Percentiles rank a stretch among this genome's conserved stretches.
Conservation (phyloP, 2,888 invertebrate species). For the Drosophila sordidapex region DNA sequence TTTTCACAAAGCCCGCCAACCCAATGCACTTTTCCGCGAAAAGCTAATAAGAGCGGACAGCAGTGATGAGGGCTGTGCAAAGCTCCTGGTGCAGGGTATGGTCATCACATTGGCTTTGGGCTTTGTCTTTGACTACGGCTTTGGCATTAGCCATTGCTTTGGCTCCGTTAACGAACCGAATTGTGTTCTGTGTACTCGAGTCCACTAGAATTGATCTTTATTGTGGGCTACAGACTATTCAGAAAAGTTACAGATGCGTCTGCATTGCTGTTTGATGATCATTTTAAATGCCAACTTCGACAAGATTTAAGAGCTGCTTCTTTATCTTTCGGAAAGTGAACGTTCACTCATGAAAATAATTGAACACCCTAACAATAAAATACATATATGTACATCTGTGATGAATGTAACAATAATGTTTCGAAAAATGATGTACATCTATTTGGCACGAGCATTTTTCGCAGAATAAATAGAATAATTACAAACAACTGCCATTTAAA, state of each 20-base stretch:
- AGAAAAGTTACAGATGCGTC: neutral
- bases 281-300: neutral
- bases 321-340: neutral
- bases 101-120: constrained; percentile 19
- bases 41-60: constrained; percentile 49
- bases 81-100: neutral
- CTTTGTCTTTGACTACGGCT: constrained; percentile 10
- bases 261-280: neutral
- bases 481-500: neutral
- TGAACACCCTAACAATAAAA: neutral
- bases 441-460: neutral
- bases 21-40: constrained; percentile 61
- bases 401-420: neutral
- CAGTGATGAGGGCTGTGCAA: constrained; percentile 4
- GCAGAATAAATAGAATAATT: neutral
- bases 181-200: constrained; percentile 7
- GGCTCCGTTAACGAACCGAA: constrained; percentile 36
- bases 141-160: constrained; percentile 25
- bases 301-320: neutral
- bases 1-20: constrained; percentile 57
- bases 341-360: neutral
- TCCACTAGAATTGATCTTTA: constrained; percentile 2
- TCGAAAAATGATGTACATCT: neutral
- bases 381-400: neutral
- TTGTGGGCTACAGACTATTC: neutral